Base-by-base conservation (phyloP, 2,113 vertebrate genomes). In the Engystomops pustulosus region DNA sequence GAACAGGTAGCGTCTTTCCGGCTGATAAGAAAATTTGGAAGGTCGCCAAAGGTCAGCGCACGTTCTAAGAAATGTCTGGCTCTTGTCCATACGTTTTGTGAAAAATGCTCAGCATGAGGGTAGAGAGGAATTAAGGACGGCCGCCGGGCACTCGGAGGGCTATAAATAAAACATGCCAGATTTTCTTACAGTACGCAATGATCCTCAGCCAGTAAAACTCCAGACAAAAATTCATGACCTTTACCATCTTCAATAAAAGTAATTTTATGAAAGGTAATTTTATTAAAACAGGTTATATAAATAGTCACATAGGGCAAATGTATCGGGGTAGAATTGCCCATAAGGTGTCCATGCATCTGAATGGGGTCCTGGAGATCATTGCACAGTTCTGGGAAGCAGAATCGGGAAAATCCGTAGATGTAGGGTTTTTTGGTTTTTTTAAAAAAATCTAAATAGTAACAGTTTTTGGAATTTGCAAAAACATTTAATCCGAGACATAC, bases 121-220 rank as follows among this genome's bases (percentile, higher is more conserved):
- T 14, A 60, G 17, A 20, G 47, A 44, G 67, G 79, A 69, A 72
- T 74, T 82, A 49, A 82, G 51, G 68, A 38, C 15, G 47, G 80
- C 49, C 68, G 30, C 68, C 12, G 51, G 80, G 55, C 80, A 60
- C 68, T 53, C n/a, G 62, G 34, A 74, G 6, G 45, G 30, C 45
- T 68, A 78, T 78, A 69, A 55, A 84, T 41, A 55, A 82, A 60
- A 82, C 23, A 41, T n/a, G 51, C 75, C 69, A 65, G 41, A 36
- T 36, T 76, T 34, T 67, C 58, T 51, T 51, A 36, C 53, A 76
- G 27, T 36, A 32, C 23, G 6, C 71, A 38, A 23, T 76, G 4
- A 49, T 76, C 74, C 15, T 34, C 2, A 82, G 27, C 69, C 49
- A 20, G 4, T 72, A 72, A 72, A 72, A 72, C 69, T 82, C 36